Conservation (phyloP, 1,140 invertebrate genomes). For the Mactra quadrangularis region DNA sequence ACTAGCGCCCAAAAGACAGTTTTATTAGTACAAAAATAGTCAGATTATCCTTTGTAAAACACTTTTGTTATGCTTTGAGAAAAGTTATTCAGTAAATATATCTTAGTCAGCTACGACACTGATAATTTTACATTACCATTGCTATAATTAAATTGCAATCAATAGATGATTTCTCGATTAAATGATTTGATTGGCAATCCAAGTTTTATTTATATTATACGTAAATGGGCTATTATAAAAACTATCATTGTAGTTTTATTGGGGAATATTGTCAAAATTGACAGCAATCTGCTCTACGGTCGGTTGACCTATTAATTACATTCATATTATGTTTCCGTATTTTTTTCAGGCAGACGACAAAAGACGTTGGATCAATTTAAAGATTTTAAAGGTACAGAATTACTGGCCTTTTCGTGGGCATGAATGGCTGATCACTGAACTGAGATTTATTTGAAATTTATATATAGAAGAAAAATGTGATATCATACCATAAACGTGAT, state of each 20-base stretch:
- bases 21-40: too few species aligned
- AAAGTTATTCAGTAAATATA: too few species aligned
- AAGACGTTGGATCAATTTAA: neutral
- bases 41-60: too few species aligned
- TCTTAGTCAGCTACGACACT: too few species aligned
- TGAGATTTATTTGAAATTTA: neutral
- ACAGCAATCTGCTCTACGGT: neutral
- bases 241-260: neutral
- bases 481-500: neutral
- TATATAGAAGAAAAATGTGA: neutral
- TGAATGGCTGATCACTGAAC: neutral
- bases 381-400: neutral
- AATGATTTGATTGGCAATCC: too few species aligned
- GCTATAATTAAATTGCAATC: constrained; percentile 30
- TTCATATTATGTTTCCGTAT: neutral
- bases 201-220: neutral
- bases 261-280: constrained; percentile 8
- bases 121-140: too few species aligned
- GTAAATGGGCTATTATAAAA: neutral
- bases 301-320: neutral
- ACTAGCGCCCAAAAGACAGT: too few species aligned
- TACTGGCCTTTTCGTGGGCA: neutral
- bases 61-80: too few species aligned
- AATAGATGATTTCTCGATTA: constrained; percentile 23
- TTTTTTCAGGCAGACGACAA: neutral